Evolutionary conservation across 2,888 invertebrate species (phyloP), one percentile per base, ranked within the genome.

Genomic region (Microctonus brassicae): DNA sequence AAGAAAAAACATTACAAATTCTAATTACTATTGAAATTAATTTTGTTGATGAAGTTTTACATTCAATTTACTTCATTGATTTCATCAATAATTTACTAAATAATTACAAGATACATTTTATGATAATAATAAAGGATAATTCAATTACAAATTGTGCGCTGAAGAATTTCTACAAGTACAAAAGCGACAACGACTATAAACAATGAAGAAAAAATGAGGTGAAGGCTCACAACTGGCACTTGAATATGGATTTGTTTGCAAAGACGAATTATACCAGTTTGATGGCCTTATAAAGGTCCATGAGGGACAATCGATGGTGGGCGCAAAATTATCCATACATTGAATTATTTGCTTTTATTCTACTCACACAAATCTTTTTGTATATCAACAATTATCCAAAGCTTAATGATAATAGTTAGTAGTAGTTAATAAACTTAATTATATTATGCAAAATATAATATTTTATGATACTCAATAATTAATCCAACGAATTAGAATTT

Each of bases 201-300:
- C 34, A 74, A 67, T 72, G 6, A 29, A 3, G 58, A 52, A 34
- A 52, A 72, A 72, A 72, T 63, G 70, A 70, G 70, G 65, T 63
- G 47, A 63, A 72, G 67, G 68, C 68, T 62, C 53, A 61, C 66
- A 64, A 75, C 69, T 69, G 72, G 69, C 68, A 47, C 34, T 29
- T 47, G 29, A 39, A 20, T n/a, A n/a, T 58, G 17, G 53, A 67
- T 33, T 63, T 63, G 74, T 72, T 74, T 70, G 69, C 70, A 78
- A 47, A 47, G 78, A 82, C 81, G 81, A 84, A 83, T 84, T 84
- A 67, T 58, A 84, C 85, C 81, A 82, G 85, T 84, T 83, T 81
- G 83, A 84, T 83, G 78, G 83, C 81, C 83, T 84, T 82, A 83
- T 82, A 83, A 81, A 83, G 83, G 83, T 83, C 83, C 82, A 82